Conservation (phyloP, 2,888 invertebrate species). For the Parnassius smintheus region DNA sequence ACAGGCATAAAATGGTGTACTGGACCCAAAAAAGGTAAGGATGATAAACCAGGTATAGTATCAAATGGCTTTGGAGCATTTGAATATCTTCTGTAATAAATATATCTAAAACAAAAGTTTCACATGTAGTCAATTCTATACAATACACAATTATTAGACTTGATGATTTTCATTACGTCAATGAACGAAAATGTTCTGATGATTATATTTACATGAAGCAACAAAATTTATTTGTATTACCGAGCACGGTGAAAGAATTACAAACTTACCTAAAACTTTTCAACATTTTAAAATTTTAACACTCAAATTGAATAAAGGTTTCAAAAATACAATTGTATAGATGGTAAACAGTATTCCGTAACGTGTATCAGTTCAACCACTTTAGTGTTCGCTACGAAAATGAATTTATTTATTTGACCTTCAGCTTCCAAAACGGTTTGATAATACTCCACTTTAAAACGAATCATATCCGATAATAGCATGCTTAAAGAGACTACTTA, state of each 20-base stretch:
- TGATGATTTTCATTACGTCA: neutral
- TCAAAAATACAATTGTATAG: no score
- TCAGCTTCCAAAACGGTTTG: neutral
- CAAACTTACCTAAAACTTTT: neutral
- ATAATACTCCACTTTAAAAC: no score
- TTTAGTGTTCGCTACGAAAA: constrained; percentile 5
- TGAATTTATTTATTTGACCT: constrained; percentile 26
- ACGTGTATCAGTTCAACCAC: no score
- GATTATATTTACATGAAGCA: neutral
- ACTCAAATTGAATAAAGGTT: neutral
- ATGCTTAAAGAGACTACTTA: no score
- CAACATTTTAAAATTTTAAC: constrained; percentile 3
- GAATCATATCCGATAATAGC: no score
- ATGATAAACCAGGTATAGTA: constrained; percentile 60
- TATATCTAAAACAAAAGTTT: constrained; percentile 11
- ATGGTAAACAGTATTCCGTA: no score
- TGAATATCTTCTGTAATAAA: constrained; percentile 27
- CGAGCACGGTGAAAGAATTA: neutral
- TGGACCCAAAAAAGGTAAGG: constrained; percentile 60
- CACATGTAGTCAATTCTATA: neutral
- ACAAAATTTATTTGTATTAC: neutral
- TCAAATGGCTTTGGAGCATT: constrained; percentile 49
- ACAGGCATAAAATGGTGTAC: constrained; percentile 60
- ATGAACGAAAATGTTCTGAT: neutral
- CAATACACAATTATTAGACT: neutral